Evolutionary conservation across 2,113 vertebrate species (phyloP).

Genomic region (Cephalopholis sonnerati): DNA sequence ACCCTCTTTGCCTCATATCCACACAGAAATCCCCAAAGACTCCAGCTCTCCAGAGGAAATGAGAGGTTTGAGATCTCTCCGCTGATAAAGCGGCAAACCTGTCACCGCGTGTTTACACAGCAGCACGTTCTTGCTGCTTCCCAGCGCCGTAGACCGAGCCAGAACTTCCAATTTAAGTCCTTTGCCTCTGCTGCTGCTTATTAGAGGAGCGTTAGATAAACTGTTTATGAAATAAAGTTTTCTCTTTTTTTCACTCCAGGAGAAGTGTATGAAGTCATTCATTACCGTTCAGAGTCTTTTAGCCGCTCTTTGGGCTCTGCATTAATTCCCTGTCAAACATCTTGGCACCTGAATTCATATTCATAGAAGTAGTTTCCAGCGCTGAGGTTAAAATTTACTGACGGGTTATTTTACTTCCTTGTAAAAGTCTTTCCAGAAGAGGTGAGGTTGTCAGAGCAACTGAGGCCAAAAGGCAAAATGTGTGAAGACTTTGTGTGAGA

Average conservation of each 20-base stretch:
- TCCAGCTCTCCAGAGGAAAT: constrained; percentile 67
- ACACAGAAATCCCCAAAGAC: constrained; percentile 34
- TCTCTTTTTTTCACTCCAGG: constrained; percentile 31
- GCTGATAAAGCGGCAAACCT: constrained; percentile 55
- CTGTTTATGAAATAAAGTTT: constrained; percentile 34
- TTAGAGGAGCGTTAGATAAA: constrained; percentile 70
- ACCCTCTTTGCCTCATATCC: constrained; percentile 28
- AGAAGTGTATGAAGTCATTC: constrained; percentile 70
- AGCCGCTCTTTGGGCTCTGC: constrained; percentile 34
- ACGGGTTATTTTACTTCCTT: constrained; percentile 30
- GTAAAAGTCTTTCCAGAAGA: constrained; percentile 53
- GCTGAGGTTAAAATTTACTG: constrained; percentile 48
- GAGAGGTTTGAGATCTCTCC: constrained; percentile 61
- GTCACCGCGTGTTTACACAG: constrained; percentile 67
- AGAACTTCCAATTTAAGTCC: constrained; percentile 57
- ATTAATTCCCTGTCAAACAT: constrained; percentile 67
- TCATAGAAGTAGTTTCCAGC: constrained; percentile 59
- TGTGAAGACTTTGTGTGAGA: constrained; percentile 52
- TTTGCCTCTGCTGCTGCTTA: constrained; percentile 62
- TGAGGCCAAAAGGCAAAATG: constrained; percentile 33
- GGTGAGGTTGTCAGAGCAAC: constrained; percentile 17
- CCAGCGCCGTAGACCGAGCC: constrained; percentile 16
- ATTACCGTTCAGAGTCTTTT: constrained; percentile 40
- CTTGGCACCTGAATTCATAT: constrained; percentile 59
- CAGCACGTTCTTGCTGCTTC: constrained; percentile 54